These are phyloP conservation scores for Ochotona curzoniae DNA, from an alignment of 2,113 vertebrate species.

Conservation along the genomic window DNA sequence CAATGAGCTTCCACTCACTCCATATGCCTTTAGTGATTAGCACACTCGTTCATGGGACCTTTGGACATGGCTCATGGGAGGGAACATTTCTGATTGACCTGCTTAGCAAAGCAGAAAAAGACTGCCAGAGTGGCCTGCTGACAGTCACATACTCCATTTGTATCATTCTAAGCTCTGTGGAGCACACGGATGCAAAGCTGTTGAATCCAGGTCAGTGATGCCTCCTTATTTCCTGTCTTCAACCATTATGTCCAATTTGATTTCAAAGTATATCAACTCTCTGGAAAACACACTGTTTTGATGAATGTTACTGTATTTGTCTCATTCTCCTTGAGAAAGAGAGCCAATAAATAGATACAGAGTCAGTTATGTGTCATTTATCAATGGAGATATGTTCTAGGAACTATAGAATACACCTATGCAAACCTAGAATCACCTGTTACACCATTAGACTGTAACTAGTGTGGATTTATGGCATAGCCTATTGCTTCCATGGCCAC, in stretches of 20 bases:
- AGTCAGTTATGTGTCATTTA: too few species aligned
- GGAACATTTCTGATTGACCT: neutral
- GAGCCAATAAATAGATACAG: neutral
- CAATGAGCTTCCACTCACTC: neutral
- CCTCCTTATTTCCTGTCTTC: neutral
- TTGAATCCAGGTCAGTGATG: neutral
- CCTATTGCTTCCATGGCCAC: too few species aligned
- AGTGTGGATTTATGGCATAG: too few species aligned
- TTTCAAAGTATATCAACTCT: neutral
- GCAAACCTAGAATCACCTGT: too few species aligned
- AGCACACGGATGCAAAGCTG: neutral
- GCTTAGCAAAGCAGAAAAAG: neutral
- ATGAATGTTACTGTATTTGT: neutral
- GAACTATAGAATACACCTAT: too few species aligned
- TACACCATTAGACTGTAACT: too few species aligned
- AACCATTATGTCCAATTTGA: neutral
- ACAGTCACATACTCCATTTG: neutral
- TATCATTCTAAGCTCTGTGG: too few species aligned
- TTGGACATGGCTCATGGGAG: neutral
- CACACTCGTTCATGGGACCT: neutral
- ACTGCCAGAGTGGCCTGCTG: neutral
- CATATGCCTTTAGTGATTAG: too few species aligned
- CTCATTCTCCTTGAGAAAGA: neutral
- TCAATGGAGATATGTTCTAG: too few species aligned
- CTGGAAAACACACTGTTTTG: neutral